A percentile compares a stretch with the other conserved stretches of the same genome.
These are phyloP conservation scores for Leptinotarsa peninsularis DNA, from an alignment of 2,888 invertebrate species.

Conservation along the genomic window DNA sequence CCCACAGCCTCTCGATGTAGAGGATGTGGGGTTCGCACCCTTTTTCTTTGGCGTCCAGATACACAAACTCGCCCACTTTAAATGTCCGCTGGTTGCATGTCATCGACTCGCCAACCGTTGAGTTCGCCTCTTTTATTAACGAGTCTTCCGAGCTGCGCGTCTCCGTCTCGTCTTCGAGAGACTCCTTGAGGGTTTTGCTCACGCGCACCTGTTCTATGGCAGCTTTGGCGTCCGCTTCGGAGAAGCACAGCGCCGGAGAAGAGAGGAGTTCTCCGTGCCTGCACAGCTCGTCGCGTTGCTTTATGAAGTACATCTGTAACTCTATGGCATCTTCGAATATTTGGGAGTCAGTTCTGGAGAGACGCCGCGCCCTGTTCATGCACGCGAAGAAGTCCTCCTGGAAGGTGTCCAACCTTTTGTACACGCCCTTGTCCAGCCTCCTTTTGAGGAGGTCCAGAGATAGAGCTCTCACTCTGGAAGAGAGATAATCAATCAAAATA, in stretches of 20 bases:
- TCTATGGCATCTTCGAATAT: conserved; percentile 93
- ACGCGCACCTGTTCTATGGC: conserved; percentile 82
- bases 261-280: conserved; percentile 82
- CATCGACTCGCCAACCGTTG: conserved; percentile 70
- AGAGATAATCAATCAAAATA: too few relatives aligned
- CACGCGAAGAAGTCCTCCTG: conserved; percentile 97
- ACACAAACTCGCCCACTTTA: conserved; percentile 91
- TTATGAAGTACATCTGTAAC: conserved; percentile 90
- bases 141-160: conserved; percentile 69
- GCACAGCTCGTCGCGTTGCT: conserved; percentile 78
- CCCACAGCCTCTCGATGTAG: conserved; percentile 80
- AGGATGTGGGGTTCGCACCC: conserved; percentile 78
- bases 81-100: conserved; percentile 82
- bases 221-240: conserved; percentile 78
- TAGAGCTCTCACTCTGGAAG: conserved; percentile 79
- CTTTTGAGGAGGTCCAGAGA: conserved; percentile 94
- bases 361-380: conserved; percentile 87
- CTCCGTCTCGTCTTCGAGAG: conserved; percentile 80
- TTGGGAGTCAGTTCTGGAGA: conserved; percentile 93
- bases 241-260: conserved; percentile 89
- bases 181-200: conserved; percentile 81
- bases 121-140: conserved; percentile 56
- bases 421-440: conserved; percentile 90
- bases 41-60: conserved; percentile 79
- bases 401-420: conserved; percentile 92